Evolutionary conservation across 53 echinoderm and acorn worm species (phyloP), one percentile per base, ranked within the genome.

Genomic region (Patiria pectinifera): DNA sequence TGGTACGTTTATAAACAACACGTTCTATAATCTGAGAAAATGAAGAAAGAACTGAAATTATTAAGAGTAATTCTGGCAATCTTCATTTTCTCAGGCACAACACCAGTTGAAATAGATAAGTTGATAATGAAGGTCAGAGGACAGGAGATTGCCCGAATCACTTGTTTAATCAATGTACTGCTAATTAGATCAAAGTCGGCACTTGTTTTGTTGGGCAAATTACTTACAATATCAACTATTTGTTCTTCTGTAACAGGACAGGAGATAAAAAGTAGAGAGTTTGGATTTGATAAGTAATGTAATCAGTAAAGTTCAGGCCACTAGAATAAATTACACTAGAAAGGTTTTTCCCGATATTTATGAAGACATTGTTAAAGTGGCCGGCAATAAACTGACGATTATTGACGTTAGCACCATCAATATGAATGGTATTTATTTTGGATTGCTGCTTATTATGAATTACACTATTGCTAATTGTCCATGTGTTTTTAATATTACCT

Each of bases 41-140:
- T 35, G 35, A 35, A 35, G 35, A 35, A 35, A 35, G 35, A 35
- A 35, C 35, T 35, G 35, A 35, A 0, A 35, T 35, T 35, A n/a
- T n/a, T n/a, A n/a, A 1, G 35, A 35, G 35, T 35, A 1, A 35
- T 35, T 35, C 35, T 35, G 35, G 35, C 35, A 35, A 35, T 35
- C 35, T 35, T 35, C 35, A 35, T 35, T 35, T 35, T 35, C 35
- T 35, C 35, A 35, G 35, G 35, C 35, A 35, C 35, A 35, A 35
- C 35, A 35, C 35, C 35, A 35, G 35, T 35, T 35, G 35, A 35
- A 35, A 35, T 35, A 35, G 35, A 35, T 0, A 35, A 58, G 80
- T 91, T 91, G 49, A 91, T 62, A 61, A 94, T 83, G 25, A 84
- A 74, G 26, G 82, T 70, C 9, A 93, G 83, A 43, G 94, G 94